Base-by-base conservation (phyloP, 2,797 vertebrate genomes). In the Mus spretus region DNA sequence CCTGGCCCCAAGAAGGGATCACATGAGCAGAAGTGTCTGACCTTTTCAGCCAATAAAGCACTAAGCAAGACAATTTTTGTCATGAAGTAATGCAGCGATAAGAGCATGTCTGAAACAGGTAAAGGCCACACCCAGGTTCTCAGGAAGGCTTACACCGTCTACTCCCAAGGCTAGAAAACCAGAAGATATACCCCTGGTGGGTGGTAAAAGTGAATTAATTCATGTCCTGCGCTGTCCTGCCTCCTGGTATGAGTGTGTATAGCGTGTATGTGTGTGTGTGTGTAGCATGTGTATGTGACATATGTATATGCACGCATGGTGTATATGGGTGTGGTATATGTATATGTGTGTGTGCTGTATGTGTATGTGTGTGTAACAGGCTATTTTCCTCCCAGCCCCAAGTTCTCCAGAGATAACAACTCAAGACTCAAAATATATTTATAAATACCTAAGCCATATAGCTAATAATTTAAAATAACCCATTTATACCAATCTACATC, bases 11-110 rank as follows among this genome's bases (percentile, higher is more conserved):
- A 53, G 37, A 17, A 75, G 65, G 37, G 57, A 81, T 96, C 96
- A 96, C 79, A 31, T 93, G 92, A 96, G 75, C 47, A 87, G 50
- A 90, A 81, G 20, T 80, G 55, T 89, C 34, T 44, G 91, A 90
- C 81, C 81, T 81, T 93, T 77, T 70, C 40, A 75, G 93, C 53
- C 20, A 61, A 67, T 40, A 81, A 93, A 92, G 47, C 55, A 28
- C 31, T 2, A 50, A 90, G n/a, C 59, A 90, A 92, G 78, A 70
- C 40, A 92, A 80, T 77, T 96, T 91, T 91, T 91, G 90, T 80
- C 44, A 47, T 19, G 79, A 94, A 90, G 86, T 20, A 44, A 75
- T 47, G 40, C 0, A 1, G 34, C 80, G 93, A 87, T n/a, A 40
- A 11, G 50, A 24, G 6, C 28, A n/a, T 40, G 31, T 77, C 77